Base-by-base conservation (phyloP, 2,113 vertebrate genomes). In the Suricata suricatta region DNA sequence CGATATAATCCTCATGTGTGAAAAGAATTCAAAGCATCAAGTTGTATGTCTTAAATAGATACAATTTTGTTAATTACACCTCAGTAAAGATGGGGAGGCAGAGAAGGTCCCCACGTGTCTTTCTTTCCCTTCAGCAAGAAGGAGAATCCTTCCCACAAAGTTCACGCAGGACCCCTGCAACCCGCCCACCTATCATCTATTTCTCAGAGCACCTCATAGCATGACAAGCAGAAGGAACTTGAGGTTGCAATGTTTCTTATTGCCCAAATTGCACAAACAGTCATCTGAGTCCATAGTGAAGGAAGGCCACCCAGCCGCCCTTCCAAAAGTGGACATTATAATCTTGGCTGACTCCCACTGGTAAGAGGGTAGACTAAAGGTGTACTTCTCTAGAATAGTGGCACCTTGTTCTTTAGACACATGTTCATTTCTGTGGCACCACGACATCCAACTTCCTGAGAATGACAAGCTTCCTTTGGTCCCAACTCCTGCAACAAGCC, bases 1-100 rank as follows among this genome's bases (percentile, higher is more conserved):
- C 1, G 0, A 15, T 35, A 16, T 0, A 15, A 29, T 38, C 47
- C 25, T 21, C 0, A 0, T 3, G 1, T 44, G 0, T 77, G 38
- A 64, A 44, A 88, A 81, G 35, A 60, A 17, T 72, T 57, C 12
- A 79, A 85, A 89, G 41, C 10, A 93, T 66, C 93, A 50, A 14
- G 50, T 50, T 50, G 50, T 50, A 50, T 47, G 13, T 2, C 69
- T 85, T 85, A 44, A 90, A 85, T 57, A n/a, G 66, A 35, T 25
- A 17, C 10, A 31, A 60, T 57, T 90, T 72, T 68, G 23, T 47
- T 63, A 57, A 85, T 69, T 54, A 60, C 16, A 69, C 16, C 47
- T 85, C 60, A 77, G 3, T 47, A 57, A 66, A 77, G 35, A 64
- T 25, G 14, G 25, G 31, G 23, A 0, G 74, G 15, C 12, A 27